Conservation (phyloP, 2,113 vertebrate genomes). For the Aldabrachelys gigantea region DNA sequence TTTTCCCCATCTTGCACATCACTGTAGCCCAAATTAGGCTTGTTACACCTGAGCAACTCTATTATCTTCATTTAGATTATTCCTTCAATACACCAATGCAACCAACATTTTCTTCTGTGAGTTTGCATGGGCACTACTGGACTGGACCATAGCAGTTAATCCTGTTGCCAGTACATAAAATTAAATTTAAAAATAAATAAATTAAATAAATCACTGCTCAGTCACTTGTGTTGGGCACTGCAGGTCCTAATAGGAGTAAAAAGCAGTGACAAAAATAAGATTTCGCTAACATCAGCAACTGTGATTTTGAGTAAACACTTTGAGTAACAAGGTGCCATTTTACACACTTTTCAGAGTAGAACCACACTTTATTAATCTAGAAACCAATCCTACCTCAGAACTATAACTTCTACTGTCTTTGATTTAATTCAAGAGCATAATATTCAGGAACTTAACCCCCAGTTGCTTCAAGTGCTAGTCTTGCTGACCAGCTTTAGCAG, state of each 20-base stretch:
- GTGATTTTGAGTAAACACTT: not conserved
- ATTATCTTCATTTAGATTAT: not conserved
- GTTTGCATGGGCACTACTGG: not conserved
- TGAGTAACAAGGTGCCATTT: accelerated
- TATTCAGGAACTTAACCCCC: not conserved
- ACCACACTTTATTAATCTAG: not conserved
- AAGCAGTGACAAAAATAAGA: not conserved
- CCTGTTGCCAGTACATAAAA: not conserved
- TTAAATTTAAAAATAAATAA: not conserved
- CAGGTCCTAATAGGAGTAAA: not conserved
- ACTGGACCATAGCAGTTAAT: not conserved
- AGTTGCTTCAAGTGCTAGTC: not conserved
- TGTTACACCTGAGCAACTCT: not conserved
- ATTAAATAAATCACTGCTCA: not conserved
- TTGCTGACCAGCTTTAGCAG: not conserved
- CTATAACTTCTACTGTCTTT: not conserved
- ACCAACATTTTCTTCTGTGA: not conserved
- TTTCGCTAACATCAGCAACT: not conserved
- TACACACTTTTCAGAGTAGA: not conserved
- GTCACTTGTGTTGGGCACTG: not conserved
- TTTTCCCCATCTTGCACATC: not conserved
- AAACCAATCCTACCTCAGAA: not conserved
- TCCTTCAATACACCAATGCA: not conserved
- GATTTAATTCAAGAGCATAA: not conserved
- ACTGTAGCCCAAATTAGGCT: not conserved